Conservation (phyloP, 2,888 invertebrate genomes). For the Tubiluchus corallicola region DNA sequence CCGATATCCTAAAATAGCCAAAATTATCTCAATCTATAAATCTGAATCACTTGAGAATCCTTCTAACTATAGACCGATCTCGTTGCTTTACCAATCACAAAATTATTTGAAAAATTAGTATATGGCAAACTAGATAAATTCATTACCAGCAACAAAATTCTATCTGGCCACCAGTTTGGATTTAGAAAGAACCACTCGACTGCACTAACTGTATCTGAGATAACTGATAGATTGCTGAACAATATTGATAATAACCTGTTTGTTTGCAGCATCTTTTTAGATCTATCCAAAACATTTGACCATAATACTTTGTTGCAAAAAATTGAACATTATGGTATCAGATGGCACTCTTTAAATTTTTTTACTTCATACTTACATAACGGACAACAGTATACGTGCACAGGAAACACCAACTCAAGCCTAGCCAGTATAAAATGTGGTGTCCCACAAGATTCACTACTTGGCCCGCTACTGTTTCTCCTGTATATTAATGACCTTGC, state of each 20-base stretch:
- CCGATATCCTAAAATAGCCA: neutral
- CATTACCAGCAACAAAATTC: no score
- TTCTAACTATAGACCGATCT: neutral
- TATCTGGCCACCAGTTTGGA: no score
- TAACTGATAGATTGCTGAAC: neutral
- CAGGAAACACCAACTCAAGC: no score
- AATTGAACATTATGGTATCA: neutral
- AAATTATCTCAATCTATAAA: constrained; percentile 1
- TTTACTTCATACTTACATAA: neutral
- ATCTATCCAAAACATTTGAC: neutral
- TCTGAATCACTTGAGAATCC: neutral
- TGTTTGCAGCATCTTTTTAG: neutral
- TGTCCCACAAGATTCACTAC: neutral
- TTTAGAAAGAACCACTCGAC: constrained; percentile 1
- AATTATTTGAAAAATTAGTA: constrained; percentile 1
- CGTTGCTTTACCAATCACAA: neutral
- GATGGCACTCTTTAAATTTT: neutral
- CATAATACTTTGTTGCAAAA: neutral
- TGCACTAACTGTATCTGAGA: neutral
- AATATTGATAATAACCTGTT: neutral
- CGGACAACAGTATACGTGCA: no score
- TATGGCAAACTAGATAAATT: no score
- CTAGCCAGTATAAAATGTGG: no score
- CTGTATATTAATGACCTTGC: neutral
- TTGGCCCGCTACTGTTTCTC: neutral